A percentile compares a stretch with the other conserved stretches of the same genome.
phyloP scores from a whole-genome alignment of 1,140 invertebrate genomes.

The Hylyphantes graminicola region DNA sequence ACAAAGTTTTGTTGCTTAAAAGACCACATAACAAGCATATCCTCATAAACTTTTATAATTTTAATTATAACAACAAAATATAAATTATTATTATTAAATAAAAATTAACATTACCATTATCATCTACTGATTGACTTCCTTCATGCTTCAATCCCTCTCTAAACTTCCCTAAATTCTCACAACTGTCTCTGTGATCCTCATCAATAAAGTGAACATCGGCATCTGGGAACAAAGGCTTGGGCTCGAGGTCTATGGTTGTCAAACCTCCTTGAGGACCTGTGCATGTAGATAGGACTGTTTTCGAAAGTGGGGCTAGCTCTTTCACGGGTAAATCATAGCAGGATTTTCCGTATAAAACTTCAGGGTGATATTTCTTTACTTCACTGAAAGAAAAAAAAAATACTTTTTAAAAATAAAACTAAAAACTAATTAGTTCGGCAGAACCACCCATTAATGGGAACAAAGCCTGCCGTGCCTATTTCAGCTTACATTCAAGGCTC shows the following conservation, averaged over 20 bases:
- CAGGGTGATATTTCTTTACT: constrained; percentile 64
- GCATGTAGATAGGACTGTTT: constrained; percentile 74
- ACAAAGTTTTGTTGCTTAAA: too few relatives aligned
- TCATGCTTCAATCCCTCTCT: background rate
- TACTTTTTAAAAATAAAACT: background rate
- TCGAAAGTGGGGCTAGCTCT: constrained; percentile 71
- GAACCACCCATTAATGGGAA: too few relatives aligned
- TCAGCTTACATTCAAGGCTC: too few relatives aligned
- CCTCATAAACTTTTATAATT: too few relatives aligned
- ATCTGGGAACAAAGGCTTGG: constrained; percentile 69
- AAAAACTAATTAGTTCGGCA: too few relatives aligned
- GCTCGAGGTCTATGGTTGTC: constrained; percentile 72
- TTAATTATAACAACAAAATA: too few relatives aligned
- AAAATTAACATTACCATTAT: constrained; percentile 9
- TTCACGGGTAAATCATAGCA: constrained; percentile 68
- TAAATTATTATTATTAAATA: too few relatives aligned
- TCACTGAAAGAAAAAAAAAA: constrained; percentile 63
- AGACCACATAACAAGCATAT: too few relatives aligned
- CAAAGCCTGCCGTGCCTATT: too few relatives aligned
- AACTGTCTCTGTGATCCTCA: constrained; percentile 63
- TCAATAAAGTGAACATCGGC: constrained; percentile 83
- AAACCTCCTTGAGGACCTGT: constrained; percentile 84
- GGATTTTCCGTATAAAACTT: constrained; percentile 65
- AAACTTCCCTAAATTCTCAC: constrained; percentile 24
- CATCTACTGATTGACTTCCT: background rate